Base-by-base conservation (phyloP, 2,113 vertebrate genomes). In the Bubalus kerabau region DNA sequence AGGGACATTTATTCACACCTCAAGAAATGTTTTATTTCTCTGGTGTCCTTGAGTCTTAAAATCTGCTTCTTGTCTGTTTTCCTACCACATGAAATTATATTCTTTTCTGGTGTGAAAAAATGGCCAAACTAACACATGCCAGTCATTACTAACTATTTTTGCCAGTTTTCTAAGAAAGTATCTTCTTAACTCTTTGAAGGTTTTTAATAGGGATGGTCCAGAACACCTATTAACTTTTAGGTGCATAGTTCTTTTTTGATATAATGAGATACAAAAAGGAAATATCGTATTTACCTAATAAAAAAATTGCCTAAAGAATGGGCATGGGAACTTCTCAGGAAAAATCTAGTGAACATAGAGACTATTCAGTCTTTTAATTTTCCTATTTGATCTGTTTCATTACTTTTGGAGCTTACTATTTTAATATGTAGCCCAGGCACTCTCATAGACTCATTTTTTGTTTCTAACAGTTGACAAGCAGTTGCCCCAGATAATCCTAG, bases 41-140 rank as follows among this genome's bases (percentile, higher is more conserved):
- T 94, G 64, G 54, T 21, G 11, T 91, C 3, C 23, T 82, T 46
- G 14, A 95, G 23, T 91, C 50, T 52, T 90, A 93, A 76, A 95
- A 82, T 16, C 57, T 74, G 3, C 52, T 96, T 89, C 57, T 91
- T 6, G 40, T 83, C 46, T 80, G 0, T 94, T 95, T 95, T 92
- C 43, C 93, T 50, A 81, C 56, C 87, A 80, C 85, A 92, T 94
- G 36, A 95, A 54, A 59, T 85, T 90, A 56, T 6, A 26, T 83
- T 84, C 2, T 93, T 92, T 85, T 78, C 43, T 96, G 92, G 85
- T 97, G 57, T 85, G 92, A 94, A 92, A 92, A 96, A 97, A 88
- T 97, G 74, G 17, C 84, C 97, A 32, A 92, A 92, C 32, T 97
- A 93, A 64, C 54, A 67, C 15, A 30, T 78, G 26, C 82, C 50